These are phyloP conservation scores for Helicoverpa armigera DNA, from an alignment of 1,140 invertebrate species.

Conservation along the genomic window DNA sequence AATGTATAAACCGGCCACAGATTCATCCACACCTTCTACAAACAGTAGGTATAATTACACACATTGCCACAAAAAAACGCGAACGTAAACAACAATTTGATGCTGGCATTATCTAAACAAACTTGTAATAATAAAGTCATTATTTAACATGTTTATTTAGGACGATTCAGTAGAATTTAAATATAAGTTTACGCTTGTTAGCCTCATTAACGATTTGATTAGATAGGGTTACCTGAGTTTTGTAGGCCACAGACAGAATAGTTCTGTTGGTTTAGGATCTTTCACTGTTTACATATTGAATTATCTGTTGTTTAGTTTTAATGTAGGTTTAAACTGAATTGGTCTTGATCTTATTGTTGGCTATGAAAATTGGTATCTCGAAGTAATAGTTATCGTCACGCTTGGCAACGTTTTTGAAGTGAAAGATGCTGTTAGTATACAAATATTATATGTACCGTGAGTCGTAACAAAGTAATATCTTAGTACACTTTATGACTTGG, in stretches of 20 bases:
- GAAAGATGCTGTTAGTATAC: background rate
- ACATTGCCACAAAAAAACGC: no score
- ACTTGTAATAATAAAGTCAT: conserved; percentile 16
- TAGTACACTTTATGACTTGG: background rate
- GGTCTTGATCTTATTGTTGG: conserved; percentile 10
- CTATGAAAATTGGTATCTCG: background rate
- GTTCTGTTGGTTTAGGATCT: conserved; percentile 42
- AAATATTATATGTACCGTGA: background rate
- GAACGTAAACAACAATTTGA: background rate
- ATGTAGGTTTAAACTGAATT: conserved; percentile 25
- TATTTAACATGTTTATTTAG: conserved; percentile 41
- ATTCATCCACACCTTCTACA: no score
- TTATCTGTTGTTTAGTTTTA: conserved; percentile 38
- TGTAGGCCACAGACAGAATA: conserved; percentile 26
- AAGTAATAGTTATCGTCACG: background rate
- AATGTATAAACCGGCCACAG: no score
- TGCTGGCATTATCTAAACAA: conserved; percentile 7
- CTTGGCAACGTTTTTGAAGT: conserved; percentile 8
- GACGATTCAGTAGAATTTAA: conserved; percentile 32
- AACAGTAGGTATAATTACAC: no score
- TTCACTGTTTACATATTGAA: conserved; percentile 23
- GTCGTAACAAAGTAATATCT: no score
- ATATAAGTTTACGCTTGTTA: conserved; percentile 21
- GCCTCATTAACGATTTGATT: conserved; percentile 41
- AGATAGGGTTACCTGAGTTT: conserved; percentile 37